Evolutionary conservation across 2,113 vertebrate species (phyloP), one percentile per base, ranked within the genome.

Genomic region (Puffinus mauretanicus): DNA sequence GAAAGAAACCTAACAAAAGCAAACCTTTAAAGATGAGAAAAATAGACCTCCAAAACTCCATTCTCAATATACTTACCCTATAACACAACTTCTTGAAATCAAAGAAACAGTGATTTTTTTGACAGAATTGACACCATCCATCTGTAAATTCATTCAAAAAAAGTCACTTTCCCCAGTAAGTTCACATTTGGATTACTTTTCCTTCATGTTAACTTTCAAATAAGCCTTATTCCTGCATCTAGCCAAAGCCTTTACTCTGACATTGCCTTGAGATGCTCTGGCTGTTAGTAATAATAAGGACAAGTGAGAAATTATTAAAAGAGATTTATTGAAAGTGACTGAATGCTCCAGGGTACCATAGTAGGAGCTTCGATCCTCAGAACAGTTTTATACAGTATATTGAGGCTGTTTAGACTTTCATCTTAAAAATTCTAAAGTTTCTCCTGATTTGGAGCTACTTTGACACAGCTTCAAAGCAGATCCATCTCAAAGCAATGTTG

Each of bases 241-340:
- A 93, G 51, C 66, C 71, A 44, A 66, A 88, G 62, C 82, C 80
- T 95, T 88, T 92, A n/a, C 91, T 81, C 92, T 94, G 84, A 95
- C 83, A 94, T 92, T 94, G 93, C 88, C 92, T 93, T 97, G 93
- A 97, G 85, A 97, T 94, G 90, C 93, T 94, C 89, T 94, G 76
- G 44, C 92, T 96, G 94, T 95, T 96, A 80, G 92, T 75, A 95
- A 97, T 97, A 97, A 97, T 92, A 72, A 95, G 90, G 55, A 97
- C 79, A 81, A 96, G 81, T 72, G 70, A 97, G 60, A 96, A 96
- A 89, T 93, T 94, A 97, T 94, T 86, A 29, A 78, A 92, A 94
- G 88, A 91, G 86, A 96, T 96, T 95, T 96, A 97, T 92, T 88
- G 92, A 95, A 92, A 90, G 80, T 86, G 94, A 97, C 88, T 86